Conservation (phyloP, 2,113 vertebrate species). For the Toxotes jaculatrix region DNA sequence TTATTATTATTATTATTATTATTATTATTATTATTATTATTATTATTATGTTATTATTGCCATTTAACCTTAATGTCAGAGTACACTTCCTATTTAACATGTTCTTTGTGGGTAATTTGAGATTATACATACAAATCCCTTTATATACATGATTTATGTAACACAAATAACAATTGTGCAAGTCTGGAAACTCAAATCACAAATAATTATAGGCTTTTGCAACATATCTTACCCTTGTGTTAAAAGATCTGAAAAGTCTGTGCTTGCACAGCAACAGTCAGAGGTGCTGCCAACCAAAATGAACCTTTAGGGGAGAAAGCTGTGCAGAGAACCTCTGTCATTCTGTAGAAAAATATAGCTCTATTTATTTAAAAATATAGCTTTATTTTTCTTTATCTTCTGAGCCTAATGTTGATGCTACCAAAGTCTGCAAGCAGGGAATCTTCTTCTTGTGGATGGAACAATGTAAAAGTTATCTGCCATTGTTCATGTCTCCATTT, state of each 20-base stretch:
- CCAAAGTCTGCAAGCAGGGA: background rate
- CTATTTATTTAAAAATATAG: too few relatives aligned
- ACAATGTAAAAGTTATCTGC: background rate
- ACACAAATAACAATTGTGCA: background rate
- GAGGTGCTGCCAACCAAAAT: background rate
- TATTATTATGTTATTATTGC: background rate
- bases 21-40: too few relatives aligned
- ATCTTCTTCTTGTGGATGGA: background rate
- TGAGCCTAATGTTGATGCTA: background rate
- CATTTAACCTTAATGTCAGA: background rate
- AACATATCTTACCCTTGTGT: background rate
- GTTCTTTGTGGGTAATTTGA: background rate
- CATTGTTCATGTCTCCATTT: background rate
- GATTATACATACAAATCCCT: background rate
- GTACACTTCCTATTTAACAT: too few relatives aligned
- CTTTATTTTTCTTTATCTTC: constrained; percentile 16
- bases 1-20: too few relatives aligned
- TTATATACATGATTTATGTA: background rate
- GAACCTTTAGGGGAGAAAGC: background rate
- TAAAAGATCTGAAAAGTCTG: constrained; percentile 11
- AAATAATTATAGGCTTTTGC: background rate
- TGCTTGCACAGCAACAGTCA: background rate
- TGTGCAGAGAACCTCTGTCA: background rate
- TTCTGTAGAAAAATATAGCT: background rate
- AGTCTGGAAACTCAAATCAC: background rate